A percentile compares a stretch with the other conserved stretches of the same genome.
Evolutionary conservation across 2,797 vertebrate genomes (phyloP).

Genomic region (Rachycentron canadum): DNA sequence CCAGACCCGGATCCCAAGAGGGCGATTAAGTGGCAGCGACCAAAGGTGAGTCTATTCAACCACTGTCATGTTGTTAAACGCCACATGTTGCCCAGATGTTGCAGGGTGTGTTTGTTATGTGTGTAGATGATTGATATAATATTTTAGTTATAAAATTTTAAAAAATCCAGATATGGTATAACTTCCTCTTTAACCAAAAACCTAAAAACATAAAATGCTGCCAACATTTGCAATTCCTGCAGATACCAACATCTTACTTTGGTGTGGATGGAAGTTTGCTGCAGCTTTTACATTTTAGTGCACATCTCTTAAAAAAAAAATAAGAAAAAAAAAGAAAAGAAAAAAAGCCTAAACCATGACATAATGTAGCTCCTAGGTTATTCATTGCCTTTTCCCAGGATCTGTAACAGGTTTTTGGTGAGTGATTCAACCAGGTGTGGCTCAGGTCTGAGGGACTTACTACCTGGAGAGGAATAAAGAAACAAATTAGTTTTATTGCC

Average conservation of each 20-base stretch:
- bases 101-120: background rate
- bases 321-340: no score
- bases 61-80: background rate
- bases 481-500: no score
- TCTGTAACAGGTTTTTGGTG: background rate
- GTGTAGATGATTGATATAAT: background rate
- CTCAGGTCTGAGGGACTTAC: background rate
- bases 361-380: background rate
- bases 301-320: no score
- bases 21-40: constrained; percentile 83
- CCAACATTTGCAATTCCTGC: background rate
- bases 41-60: constrained; percentile 63
- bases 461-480: background rate
- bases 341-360: background rate
- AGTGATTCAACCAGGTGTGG: constrained; percentile 36
- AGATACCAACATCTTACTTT: background rate
- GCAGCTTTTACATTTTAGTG: background rate
- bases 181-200: background rate
- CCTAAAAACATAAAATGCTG: background rate
- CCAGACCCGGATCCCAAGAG: constrained; percentile 80
- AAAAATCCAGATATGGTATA: background rate
- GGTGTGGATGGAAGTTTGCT: background rate
- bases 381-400: background rate
- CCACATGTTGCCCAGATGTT: background rate
- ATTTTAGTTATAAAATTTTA: background rate